Conservation (phyloP, 2,888 invertebrate species). For the Bibio marci region DNA sequence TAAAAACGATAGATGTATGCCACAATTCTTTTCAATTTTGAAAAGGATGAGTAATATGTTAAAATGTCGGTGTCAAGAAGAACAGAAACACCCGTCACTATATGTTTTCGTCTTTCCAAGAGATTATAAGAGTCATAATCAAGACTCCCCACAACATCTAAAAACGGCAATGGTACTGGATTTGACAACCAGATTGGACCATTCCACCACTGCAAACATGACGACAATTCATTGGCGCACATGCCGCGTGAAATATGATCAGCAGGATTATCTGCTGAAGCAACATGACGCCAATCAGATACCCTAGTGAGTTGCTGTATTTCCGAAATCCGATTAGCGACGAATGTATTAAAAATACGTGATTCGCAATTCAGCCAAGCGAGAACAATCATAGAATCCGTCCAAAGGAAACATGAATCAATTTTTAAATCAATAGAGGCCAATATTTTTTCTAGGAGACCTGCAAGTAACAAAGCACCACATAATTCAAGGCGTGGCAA, state of each 20-base stretch:
- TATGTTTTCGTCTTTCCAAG: too few species aligned
- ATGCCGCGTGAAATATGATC: conserved; percentile 10
- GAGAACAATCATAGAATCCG: conserved; percentile 16
- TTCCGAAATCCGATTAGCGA: not conserved
- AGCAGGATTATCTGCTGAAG: conserved; percentile 7
- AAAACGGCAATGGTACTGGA: too few species aligned
- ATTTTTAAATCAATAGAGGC: not conserved
- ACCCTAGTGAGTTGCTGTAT: not conserved
- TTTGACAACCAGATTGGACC: conserved; percentile 8
- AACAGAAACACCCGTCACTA: too few species aligned
- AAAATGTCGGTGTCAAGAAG: too few species aligned
- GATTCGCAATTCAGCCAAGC: conserved; percentile 13
- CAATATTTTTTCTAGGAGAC: conserved; percentile 9
- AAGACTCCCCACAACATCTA: too few species aligned
- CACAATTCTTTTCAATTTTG: too few species aligned
- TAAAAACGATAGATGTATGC: too few species aligned
- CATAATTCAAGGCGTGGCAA: conserved; percentile 16
- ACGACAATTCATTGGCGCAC: conserved; percentile 4
- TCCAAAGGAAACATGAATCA: conserved; percentile 10
- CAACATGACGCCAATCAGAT: not conserved
- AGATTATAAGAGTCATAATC: too few species aligned
- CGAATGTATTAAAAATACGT: not conserved
- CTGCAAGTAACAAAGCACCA: conserved; percentile 7
- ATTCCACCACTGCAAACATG: conserved; percentile 9
- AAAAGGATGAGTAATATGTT: too few species aligned